Percentiles rank a stretch among this genome's conserved stretches.
Conservation (phyloP, 2,113 vertebrate species). For the Daphoenositta chrysoptera region DNA sequence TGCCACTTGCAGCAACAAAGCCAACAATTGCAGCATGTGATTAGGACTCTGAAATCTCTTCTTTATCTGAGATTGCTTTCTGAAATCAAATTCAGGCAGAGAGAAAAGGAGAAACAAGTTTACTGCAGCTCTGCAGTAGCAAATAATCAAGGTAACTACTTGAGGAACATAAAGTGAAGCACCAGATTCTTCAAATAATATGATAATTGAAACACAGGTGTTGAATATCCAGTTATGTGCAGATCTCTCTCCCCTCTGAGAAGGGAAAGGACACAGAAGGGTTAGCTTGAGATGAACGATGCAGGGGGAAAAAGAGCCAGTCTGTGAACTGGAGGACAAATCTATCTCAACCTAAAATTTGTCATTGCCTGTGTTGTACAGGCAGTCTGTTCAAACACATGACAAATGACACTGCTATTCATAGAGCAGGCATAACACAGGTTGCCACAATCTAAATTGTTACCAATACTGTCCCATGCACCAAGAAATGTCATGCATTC, state of each 20-base stretch:
- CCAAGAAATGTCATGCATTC: neutral
- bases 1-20: neutral
- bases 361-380: neutral
- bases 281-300: neutral
- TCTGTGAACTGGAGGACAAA: neutral
- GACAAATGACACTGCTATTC: constrained; percentile 34
- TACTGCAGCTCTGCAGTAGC: neutral
- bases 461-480: neutral
- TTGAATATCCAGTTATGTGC: neutral
- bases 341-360: neutral
- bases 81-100: constrained; percentile 19
- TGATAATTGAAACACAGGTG: neutral
- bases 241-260: neutral
- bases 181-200: neutral
- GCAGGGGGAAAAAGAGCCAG: neutral
- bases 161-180: neutral
- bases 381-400: neutral
- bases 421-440: neutral
- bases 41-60: neutral
- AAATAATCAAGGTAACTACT: constrained; percentile 28
- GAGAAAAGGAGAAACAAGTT: neutral
- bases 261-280: neutral
- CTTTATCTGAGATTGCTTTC: constrained; percentile 36
- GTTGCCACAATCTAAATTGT: neutral
- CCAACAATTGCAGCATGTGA: neutral